Percentiles rank a stretch among this genome's conserved stretches.
Evolutionary conservation across 2,888 invertebrate species (phyloP).

Genomic region (Clivina fossor): DNA sequence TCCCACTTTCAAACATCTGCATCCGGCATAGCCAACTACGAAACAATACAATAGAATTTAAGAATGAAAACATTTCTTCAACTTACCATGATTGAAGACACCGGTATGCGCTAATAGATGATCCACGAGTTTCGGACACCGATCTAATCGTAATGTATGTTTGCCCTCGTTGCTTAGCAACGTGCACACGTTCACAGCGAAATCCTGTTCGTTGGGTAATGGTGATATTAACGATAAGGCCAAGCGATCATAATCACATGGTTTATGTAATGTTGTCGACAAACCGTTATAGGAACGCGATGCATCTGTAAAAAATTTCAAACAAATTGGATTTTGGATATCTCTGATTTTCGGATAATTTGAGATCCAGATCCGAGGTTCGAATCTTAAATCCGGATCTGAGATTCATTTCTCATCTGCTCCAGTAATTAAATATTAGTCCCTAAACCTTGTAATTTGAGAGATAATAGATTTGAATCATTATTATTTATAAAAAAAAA

Average conservation of each 20-base stretch:
- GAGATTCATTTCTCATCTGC: too few species aligned
- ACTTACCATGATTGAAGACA: constrained; percentile 84
- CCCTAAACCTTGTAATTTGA: too few species aligned
- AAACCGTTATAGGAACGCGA: constrained; percentile 66
- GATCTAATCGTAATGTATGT: constrained; percentile 80
- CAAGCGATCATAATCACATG: constrained; percentile 81
- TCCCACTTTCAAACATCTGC: too few species aligned
- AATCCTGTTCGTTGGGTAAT: constrained; percentile 97
- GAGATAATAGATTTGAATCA: too few species aligned
- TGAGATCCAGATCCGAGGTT: too few species aligned
- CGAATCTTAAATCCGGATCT: too few species aligned
- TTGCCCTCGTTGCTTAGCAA: constrained; percentile 92
- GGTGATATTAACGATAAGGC: constrained; percentile 92
- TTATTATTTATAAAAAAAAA: too few species aligned
- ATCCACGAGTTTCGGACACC: constrained; percentile 84
- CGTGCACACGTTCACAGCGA: constrained; percentile 96
- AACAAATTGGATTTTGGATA: too few species aligned
- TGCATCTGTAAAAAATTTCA: constrained; percentile 57
- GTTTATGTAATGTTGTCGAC: constrained; percentile 66
- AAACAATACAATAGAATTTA: too few species aligned
- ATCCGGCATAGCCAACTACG: too few species aligned
- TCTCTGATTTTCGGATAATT: too few species aligned
- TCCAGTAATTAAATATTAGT: constrained; percentile 15
- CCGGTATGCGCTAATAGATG: constrained; percentile 92
- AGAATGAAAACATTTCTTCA: too few species aligned